Percentiles rank a stretch among this genome's conserved stretches.
Evolutionary conservation across 2,797 vertebrate species (phyloP).

Genomic region (Pempheris klunzingeri): DNA sequence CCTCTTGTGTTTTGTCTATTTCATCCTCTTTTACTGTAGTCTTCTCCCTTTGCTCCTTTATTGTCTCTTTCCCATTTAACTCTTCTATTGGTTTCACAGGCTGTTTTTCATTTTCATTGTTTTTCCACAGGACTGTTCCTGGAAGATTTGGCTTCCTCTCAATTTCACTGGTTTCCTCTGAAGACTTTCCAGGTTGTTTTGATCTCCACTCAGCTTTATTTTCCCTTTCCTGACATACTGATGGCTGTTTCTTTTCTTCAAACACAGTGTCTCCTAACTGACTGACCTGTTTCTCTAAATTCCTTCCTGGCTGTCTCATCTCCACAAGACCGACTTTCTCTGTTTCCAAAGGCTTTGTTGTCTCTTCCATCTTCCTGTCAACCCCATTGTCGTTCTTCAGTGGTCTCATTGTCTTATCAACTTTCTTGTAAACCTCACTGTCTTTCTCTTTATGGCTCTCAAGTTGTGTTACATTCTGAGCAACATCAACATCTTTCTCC

Average conservation of each 20-base stretch:
- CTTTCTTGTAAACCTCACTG: constrained; percentile 8
- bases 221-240: constrained; percentile 12
- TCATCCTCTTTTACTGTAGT: constrained; percentile 22
- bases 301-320: constrained; percentile 32
- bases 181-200: constrained; percentile 35
- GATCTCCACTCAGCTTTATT: constrained; percentile 25
- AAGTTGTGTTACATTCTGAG: constrained; percentile 31
- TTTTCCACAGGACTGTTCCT: constrained; percentile 14
- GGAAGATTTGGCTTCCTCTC: constrained; percentile 22
- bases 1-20: constrained; percentile 32
- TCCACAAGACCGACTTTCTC: constrained; percentile 26
- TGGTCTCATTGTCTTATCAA: constrained; percentile 13
- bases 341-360: constrained; percentile 15
- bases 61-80: constrained; percentile 20
- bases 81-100: constrained; percentile 27
- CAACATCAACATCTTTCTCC: constrained; percentile 31
- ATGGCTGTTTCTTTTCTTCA: constrained; percentile 37
- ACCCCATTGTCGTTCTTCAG: constrained; percentile 18
- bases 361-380: constrained; percentile 20
- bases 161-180: constrained; percentile 38
- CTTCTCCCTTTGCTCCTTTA: constrained; percentile 12
- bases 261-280: constrained; percentile 25
- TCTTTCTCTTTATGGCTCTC: constrained; percentile 38
- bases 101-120: constrained; percentile 37
- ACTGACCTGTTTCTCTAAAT: constrained; percentile 33